Percentiles rank a stretch among this genome's conserved stretches.
These are phyloP conservation scores for Sus cebifrons DNA, from an alignment of 2,797 vertebrate genomes.

Conservation along the genomic window DNA sequence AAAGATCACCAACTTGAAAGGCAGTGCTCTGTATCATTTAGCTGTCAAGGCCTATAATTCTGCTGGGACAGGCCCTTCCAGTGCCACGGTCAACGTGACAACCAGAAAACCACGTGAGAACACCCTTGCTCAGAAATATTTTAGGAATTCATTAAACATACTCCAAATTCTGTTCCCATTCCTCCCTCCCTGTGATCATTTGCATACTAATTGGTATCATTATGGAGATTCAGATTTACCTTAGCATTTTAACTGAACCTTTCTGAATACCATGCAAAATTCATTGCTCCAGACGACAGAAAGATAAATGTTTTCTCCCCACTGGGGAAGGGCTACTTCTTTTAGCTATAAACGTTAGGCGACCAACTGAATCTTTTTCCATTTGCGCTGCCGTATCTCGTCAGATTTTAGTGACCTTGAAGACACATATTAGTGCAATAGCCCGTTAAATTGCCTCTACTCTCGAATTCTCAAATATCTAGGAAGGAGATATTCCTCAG, in stretches of 20 bases:
- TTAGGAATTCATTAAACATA: neutral
- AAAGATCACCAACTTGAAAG: constrained; percentile 93
- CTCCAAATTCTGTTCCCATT: neutral
- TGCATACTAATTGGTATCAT: constrained; percentile 68
- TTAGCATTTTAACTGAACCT: constrained; percentile 43
- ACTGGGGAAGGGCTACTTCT: constrained; percentile 76
- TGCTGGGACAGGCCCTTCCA: constrained; percentile 95
- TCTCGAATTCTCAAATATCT: neutral
- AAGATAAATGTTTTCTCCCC: constrained; percentile 86
- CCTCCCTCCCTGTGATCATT: constrained; percentile 46
- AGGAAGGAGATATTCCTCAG: constrained; percentile 67
- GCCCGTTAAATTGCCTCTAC: constrained; percentile 81
- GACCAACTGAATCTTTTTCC: constrained; percentile 78
- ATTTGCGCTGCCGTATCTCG: constrained; percentile 69
- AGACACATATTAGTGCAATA: constrained; percentile 76
- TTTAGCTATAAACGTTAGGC: constrained; percentile 81
- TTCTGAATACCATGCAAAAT: constrained; percentile 71
- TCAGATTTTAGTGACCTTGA: constrained; percentile 83
- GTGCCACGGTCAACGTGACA: constrained; percentile 94
- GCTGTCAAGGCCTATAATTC: constrained; percentile 97
- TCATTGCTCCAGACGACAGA: constrained; percentile 76
- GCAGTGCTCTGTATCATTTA: constrained; percentile 95
- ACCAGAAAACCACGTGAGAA: constrained; percentile 97
- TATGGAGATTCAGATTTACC: constrained; percentile 50
- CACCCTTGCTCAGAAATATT: neutral